Evolutionary conservation across 2,113 vertebrate genomes (phyloP).

Genomic region (Perccottus glenii): DNA sequence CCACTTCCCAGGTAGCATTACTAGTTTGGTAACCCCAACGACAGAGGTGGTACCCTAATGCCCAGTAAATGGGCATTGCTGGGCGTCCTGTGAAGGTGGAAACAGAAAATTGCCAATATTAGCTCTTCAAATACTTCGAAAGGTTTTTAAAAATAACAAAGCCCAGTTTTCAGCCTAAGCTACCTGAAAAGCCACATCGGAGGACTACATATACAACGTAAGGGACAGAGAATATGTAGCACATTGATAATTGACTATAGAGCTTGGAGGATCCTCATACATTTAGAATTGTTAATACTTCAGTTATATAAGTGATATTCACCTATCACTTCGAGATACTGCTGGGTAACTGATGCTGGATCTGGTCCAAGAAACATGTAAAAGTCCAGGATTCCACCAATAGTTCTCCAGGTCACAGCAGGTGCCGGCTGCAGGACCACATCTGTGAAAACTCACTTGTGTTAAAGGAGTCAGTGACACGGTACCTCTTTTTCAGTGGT

Average conservation of each 20-base stretch:
- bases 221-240: too few species aligned
- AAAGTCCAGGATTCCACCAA: constrained; percentile 88
- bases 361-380: constrained; percentile 86
- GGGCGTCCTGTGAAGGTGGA: constrained; percentile 73
- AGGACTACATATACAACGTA: too few species aligned
- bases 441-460: constrained; percentile 66
- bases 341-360: constrained; percentile 80
- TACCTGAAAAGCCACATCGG: too few species aligned
- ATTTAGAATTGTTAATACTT: not conserved
- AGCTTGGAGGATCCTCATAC: too few species aligned
- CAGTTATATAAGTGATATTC: constrained; percentile 18
- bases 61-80: constrained; percentile 87
- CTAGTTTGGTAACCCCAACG: constrained; percentile 88
- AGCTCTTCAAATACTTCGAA: too few species aligned
- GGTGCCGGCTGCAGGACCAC: constrained; percentile 87
- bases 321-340: constrained; percentile 90
- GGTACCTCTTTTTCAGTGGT: too few species aligned
- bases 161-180: too few species aligned
- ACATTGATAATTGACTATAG: too few species aligned
- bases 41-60: constrained; percentile 88
- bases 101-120: not conserved
- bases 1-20: constrained; percentile 82
- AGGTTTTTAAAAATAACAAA: too few species aligned
- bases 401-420: constrained; percentile 87
- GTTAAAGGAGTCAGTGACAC: too few species aligned